Percentiles rank a stretch among this genome's conserved stretches.
Evolutionary conservation across 2,113 vertebrate genomes (phyloP).

Genomic region (Beaufortia kweichowensis): DNA sequence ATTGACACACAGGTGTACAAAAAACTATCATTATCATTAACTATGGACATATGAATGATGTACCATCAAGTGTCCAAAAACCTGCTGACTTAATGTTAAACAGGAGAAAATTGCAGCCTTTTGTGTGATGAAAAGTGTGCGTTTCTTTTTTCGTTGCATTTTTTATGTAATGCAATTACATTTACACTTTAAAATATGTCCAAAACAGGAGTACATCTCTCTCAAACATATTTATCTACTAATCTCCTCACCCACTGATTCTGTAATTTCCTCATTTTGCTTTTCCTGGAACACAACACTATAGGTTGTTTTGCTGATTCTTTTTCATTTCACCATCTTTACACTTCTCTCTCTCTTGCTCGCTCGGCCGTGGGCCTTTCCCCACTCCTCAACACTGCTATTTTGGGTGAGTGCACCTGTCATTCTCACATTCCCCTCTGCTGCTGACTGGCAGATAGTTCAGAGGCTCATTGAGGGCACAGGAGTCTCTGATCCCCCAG

Average conservation of each 20-base stretch:
- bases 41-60: too few relatives aligned
- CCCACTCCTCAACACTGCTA: conserved; percentile 60
- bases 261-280: neutral
- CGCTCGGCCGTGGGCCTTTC: conserved; percentile 7
- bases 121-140: too few relatives aligned
- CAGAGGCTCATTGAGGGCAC: conserved; percentile 56
- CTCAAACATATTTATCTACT: neutral
- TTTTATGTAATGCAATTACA: neutral
- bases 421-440: conserved; percentile 74
- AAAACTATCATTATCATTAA: too few relatives aligned
- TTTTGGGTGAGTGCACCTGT: conserved; percentile 79
- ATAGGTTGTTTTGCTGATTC: neutral
- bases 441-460: conserved; percentile 78
- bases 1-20: too few relatives aligned
- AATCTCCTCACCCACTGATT: neutral
- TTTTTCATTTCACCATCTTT: conserved; percentile 27
- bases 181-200: too few relatives aligned
- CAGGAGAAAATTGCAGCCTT: too few relatives aligned
- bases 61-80: too few relatives aligned
- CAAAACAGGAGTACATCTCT: neutral
- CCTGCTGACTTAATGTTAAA: too few relatives aligned
- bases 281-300: neutral
- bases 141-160: too few relatives aligned
- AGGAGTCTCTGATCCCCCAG: conserved; percentile 26
- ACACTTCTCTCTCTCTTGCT: neutral